Percentiles rank a stretch among this genome's conserved stretches.
Evolutionary conservation across 2,113 vertebrate genomes (phyloP).

Genomic region (Sceloporus tristichus): DNA sequence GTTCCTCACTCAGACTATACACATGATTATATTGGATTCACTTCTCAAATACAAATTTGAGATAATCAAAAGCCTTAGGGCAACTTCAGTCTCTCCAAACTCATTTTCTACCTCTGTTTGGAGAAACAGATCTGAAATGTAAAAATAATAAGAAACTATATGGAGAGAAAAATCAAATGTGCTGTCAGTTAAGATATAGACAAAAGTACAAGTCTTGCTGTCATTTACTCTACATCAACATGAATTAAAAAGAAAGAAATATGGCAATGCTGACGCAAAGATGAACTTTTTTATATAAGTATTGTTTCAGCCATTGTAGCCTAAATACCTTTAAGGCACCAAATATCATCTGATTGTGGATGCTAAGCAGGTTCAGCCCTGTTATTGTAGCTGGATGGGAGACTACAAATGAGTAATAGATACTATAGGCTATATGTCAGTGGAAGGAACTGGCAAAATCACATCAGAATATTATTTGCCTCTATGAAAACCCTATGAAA

Average conservation of each 20-base stretch:
- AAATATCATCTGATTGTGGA: neutral
- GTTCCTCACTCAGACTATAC: conserved; percentile 80
- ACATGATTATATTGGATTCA: conserved; percentile 79
- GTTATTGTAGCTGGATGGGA: too few species aligned
- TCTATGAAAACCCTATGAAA: too few species aligned
- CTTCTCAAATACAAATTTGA: conserved; percentile 87
- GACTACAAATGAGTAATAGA: too few species aligned
- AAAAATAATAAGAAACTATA: conserved; percentile 73
- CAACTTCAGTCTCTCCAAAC: conserved; percentile 77
- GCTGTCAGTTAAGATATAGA: neutral
- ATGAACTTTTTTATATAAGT: neutral
- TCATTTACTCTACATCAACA: neutral
- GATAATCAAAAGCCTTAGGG: conserved; percentile 77
- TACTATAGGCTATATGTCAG: too few species aligned
- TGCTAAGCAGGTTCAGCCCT: neutral
- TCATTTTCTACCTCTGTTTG: conserved; percentile 81
- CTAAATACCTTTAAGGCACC: neutral
- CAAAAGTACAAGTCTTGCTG: conserved; percentile 25
- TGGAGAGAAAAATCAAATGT: conserved; percentile 63
- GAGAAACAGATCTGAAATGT: conserved; percentile 77
- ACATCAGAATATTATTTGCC: too few species aligned
- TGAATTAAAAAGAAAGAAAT: neutral
- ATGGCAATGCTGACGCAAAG: neutral
- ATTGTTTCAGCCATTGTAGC: too few species aligned
- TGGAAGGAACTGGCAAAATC: too few species aligned